Percentiles rank a stretch among this genome's conserved stretches.
Conservation (phyloP, 1,140 invertebrate genomes). For the Panonychus citri region DNA sequence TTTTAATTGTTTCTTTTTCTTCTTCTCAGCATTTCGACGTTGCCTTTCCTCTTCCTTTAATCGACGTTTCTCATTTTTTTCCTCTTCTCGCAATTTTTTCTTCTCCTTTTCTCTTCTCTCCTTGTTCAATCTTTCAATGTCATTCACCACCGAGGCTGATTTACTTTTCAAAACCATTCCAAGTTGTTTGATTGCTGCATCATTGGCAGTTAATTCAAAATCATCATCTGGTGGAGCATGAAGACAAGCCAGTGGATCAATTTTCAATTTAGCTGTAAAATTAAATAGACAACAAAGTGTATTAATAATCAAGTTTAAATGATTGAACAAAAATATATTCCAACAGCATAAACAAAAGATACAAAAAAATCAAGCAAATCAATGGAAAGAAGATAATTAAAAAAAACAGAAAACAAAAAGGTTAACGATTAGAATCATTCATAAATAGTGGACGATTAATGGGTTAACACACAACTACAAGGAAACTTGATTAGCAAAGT, state of each 20-base stretch:
- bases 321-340: too few species aligned
- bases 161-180: conserved; percentile 7
- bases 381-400: too few species aligned
- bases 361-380: too few species aligned
- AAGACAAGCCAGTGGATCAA: conserved; percentile 16
- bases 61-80: conserved; percentile 44
- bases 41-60: conserved; percentile 38
- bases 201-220: conserved; percentile 21
- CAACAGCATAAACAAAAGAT: too few species aligned
- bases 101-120: conserved; percentile 42
- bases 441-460: too few species aligned
- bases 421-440: too few species aligned
- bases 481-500: too few species aligned
- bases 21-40: conserved; percentile 33
- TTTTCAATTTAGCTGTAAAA: conserved; percentile 14
- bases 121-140: conserved; percentile 17
- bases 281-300: too few species aligned
- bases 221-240: conserved; percentile 35
- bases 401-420: too few species aligned
- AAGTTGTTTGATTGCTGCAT: conserved; percentile 3
- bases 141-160: conserved; percentile 1
- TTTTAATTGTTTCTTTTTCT: conserved; percentile 43
- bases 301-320: too few species aligned
- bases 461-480: not conserved
- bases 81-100: conserved; percentile 46